Conservation (phyloP, 2,797 vertebrate species). For the Hybognathus amarus region DNA sequence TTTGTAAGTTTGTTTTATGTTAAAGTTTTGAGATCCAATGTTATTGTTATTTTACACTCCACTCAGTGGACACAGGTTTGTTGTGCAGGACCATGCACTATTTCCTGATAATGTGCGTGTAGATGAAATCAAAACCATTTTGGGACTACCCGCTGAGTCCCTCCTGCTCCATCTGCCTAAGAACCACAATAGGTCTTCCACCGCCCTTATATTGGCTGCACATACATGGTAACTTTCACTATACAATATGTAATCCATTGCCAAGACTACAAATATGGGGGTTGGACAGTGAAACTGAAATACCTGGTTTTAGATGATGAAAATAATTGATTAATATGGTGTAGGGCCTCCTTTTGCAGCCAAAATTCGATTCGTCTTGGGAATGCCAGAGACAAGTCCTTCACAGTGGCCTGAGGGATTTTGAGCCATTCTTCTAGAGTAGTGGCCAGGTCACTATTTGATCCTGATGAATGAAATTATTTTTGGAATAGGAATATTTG, state of each 20-base stretch:
- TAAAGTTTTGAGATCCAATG: background rate
- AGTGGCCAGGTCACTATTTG: background rate
- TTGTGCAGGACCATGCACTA: conserved; percentile 73
- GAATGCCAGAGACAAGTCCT: background rate
- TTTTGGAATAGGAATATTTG: no score
- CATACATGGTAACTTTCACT: conserved; percentile 64
- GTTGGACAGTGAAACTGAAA: background rate
- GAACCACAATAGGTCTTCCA: conserved; percentile 64
- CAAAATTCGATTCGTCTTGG: background rate
- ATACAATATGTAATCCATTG: background rate
- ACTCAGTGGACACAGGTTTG: conserved; percentile 73
- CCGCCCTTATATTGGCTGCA: conserved; percentile 71
- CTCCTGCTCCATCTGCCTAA: conserved; percentile 75
- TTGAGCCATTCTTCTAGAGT: background rate
- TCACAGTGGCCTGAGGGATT: background rate
- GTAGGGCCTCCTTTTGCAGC: background rate
- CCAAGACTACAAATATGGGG: background rate
- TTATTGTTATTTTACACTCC: background rate
- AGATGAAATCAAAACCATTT: conserved; percentile 66
- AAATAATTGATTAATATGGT: background rate
- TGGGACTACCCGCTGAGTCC: conserved; percentile 72
- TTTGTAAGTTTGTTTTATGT: background rate
- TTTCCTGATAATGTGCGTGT: conserved; percentile 72
- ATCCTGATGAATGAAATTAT: no score
- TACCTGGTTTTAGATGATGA: background rate